phyloP scores from a whole-genome alignment of 2,888 invertebrate species.

The Zele albiditarsus region DNA sequence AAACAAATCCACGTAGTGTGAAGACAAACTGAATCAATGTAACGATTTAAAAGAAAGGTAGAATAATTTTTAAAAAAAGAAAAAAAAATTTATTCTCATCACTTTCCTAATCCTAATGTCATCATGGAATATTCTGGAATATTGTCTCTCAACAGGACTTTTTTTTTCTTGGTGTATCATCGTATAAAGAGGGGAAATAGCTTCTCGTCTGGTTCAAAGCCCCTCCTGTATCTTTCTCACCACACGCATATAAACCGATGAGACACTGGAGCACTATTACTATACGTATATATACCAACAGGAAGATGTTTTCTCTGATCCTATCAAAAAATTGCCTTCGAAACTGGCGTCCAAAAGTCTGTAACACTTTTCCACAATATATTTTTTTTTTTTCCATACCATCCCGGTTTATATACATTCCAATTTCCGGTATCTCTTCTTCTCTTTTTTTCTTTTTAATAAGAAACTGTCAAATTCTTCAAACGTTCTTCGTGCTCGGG shows the following conservation, averaged over 20 bases:
- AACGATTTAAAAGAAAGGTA: background rate
- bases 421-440: conserved; percentile 5
- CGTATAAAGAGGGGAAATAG: conserved; percentile 5
- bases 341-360: conserved; percentile 56
- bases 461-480: conserved; percentile 2
- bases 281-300: conserved; percentile 1
- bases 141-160: background rate
- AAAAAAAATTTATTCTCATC: background rate
- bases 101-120: conserved; percentile 6
- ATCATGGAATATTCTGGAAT: conserved; percentile 1
- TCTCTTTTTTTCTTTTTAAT: background rate
- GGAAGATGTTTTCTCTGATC: conserved; percentile 53
- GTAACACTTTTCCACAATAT: conserved; percentile 6
- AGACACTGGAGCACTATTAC: background rate
- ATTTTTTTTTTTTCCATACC: background rate
- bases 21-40: background rate
- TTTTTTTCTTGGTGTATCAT: conserved; percentile 3
- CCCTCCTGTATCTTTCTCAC: conserved; percentile 1
- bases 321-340: conserved; percentile 67
- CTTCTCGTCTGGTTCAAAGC: conserved; percentile 9
- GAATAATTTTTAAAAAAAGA: background rate
- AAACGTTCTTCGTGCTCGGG: background rate
- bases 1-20: background rate
- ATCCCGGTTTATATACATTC: background rate
- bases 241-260: conserved; percentile 11